Conservation (phyloP, 2,113 vertebrate genomes). For the Turnix velox region DNA sequence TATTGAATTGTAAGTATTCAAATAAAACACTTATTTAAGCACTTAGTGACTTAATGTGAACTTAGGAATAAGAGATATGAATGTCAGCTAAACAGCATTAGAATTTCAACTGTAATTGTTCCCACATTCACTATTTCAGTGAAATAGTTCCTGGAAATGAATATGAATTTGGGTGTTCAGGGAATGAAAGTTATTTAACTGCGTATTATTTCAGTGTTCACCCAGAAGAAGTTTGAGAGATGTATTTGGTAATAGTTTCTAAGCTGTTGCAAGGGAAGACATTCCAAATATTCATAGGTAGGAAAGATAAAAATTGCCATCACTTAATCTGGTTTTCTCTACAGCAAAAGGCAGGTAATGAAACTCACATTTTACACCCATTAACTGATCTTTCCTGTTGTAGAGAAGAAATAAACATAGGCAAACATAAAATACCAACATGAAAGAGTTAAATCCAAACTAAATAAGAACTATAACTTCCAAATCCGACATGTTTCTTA, state of each 20-base stretch:
- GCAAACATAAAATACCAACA: not conserved
- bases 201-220: not conserved
- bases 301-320: not conserved
- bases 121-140: not conserved
- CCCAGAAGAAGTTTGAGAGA: not conserved
- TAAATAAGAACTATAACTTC: not conserved
- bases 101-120: not conserved
- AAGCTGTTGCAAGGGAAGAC: not conserved
- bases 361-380: not conserved
- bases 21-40: constrained; percentile 38
- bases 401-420: not conserved
- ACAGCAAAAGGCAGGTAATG: not conserved
- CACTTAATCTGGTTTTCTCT: not conserved
- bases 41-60: constrained; percentile 3
- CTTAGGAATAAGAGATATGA: not conserved
- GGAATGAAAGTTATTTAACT: not conserved
- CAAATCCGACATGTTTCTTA: not conserved
- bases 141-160: not conserved
- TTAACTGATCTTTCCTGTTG: not conserved
- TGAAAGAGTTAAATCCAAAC: not conserved
- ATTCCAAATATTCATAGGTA: not conserved
- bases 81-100: not conserved
- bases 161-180: not conserved
- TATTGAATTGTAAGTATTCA: constrained; percentile 15
- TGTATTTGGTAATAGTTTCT: not conserved